Conservation (phyloP, 2,797 vertebrate genomes). For the Rhincodon typus region DNA sequence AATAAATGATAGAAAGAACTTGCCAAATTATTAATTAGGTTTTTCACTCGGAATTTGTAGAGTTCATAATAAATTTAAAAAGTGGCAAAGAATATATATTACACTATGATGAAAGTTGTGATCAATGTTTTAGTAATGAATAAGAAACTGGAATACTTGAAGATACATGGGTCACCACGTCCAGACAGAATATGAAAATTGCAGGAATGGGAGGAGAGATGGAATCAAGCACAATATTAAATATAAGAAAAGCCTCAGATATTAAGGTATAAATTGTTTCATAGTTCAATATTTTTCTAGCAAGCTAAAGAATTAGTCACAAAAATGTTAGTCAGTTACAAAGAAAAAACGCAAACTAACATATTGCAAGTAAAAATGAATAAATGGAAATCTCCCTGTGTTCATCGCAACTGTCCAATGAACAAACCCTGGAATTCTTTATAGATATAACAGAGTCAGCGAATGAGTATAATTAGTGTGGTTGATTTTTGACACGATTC, state of each 20-base stretch:
- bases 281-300: neutral
- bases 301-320: neutral
- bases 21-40: neutral
- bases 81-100: neutral
- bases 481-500: neutral
- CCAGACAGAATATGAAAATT: neutral
- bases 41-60: neutral
- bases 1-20: neutral
- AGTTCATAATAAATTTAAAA: neutral
- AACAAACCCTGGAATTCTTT: neutral
- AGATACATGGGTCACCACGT: neutral
- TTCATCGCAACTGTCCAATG: neutral
- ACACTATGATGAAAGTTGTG: neutral
- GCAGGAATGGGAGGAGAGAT: neutral
- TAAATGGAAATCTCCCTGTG: neutral
- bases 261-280: neutral
- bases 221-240: neutral
- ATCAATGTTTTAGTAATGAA: neutral
- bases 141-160: neutral
- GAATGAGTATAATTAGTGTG: neutral
- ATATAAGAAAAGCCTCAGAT: neutral
- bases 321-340: neutral
- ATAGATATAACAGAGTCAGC: neutral
- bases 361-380: neutral
- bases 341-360: neutral